A percentile compares a stretch with the other conserved stretches of the same genome.
These are phyloP conservation scores for Heliothis subflexa DNA, from an alignment of 1,140 invertebrate genomes.

Conservation along the genomic window DNA sequence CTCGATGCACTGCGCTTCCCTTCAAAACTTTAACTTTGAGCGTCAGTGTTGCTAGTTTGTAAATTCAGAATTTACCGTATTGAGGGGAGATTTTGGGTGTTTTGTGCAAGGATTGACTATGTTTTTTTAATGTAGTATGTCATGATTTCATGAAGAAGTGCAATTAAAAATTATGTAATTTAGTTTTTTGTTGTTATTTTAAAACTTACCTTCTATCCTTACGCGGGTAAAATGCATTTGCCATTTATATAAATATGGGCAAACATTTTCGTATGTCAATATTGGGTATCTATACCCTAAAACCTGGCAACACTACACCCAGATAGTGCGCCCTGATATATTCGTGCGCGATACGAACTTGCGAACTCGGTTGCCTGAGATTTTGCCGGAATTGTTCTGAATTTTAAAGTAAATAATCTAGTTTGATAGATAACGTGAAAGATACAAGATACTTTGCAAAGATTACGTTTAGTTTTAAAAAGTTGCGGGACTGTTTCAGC, in stretches of 20 bases:
- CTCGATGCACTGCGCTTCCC: slow-evolving; percentile 40
- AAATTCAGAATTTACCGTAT: not conserved
- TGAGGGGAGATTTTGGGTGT: not conserved
- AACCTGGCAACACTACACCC: slow-evolving; percentile 8
- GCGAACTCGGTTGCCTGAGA: slow-evolving; percentile 47
- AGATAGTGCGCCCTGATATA: slow-evolving; percentile 53
- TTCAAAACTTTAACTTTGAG: slow-evolving; percentile 39
- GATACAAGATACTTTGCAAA: slow-evolving; percentile 23
- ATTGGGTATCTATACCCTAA: not conserved
- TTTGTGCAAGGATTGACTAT: not conserved
- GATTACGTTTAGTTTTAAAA: slow-evolving; percentile 19
- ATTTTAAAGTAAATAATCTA: slow-evolving; percentile 48
- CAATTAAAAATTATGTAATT: no score
- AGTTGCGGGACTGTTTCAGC: not conserved
- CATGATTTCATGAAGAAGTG: no score
- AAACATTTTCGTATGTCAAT: slow-evolving; percentile 1
- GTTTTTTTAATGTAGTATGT: no score
- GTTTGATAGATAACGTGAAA: slow-evolving; percentile 29
- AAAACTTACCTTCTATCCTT: not conserved
- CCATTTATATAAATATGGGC: not conserved
- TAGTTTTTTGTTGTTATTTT: no score
- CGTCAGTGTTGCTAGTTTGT: slow-evolving; percentile 10
- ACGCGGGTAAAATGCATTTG: not conserved
- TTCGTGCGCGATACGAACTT: slow-evolving; percentile 52
- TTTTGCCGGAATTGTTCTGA: slow-evolving; percentile 50